Evolutionary conservation across 2,888 invertebrate species (phyloP).

Genomic region (Cheilosia impressa): DNA sequence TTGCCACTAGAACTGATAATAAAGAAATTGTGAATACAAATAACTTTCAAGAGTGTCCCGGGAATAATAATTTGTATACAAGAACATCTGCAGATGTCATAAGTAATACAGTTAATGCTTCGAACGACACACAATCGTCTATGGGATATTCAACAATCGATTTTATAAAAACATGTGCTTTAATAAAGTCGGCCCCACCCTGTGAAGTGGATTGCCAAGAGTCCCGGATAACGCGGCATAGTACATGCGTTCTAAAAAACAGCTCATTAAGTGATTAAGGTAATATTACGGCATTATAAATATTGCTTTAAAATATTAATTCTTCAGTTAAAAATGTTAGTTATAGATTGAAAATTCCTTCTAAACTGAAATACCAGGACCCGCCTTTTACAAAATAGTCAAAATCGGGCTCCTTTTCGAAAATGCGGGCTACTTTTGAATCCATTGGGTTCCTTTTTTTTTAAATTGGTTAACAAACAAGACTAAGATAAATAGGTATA

Average conservation of each 20-base stretch:
- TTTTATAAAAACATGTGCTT: constrained; percentile 95
- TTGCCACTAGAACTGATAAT: constrained; percentile 42
- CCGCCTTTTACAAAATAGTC: too few species aligned
- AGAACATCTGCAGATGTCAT: constrained; percentile 24
- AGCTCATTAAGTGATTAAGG: constrained; percentile 86
- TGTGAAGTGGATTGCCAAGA: constrained; percentile 89
- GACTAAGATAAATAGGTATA: too few species aligned
- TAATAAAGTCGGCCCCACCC: constrained; percentile 91
- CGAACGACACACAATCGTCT: constrained; percentile 74
- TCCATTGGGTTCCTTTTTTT: too few species aligned
- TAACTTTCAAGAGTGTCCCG: constrained; percentile 37
- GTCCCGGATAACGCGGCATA: constrained; percentile 91
- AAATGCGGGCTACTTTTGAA: too few species aligned
- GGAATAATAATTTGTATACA: constrained; percentile 33
- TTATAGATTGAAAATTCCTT: too few species aligned
- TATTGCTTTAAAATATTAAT: neutral
- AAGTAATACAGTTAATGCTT: constrained; percentile 9
- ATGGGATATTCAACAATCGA: constrained; percentile 95
- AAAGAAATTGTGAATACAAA: constrained; percentile 26
- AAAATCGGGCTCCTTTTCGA: too few species aligned
- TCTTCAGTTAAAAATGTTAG: neutral
- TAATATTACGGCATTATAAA: constrained; percentile 1
- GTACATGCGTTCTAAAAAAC: constrained; percentile 87
- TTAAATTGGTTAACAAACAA: too few species aligned
- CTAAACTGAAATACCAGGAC: too few species aligned